Conservation (phyloP, 2,113 vertebrate genomes). For the Melanerpes aurifrons region DNA sequence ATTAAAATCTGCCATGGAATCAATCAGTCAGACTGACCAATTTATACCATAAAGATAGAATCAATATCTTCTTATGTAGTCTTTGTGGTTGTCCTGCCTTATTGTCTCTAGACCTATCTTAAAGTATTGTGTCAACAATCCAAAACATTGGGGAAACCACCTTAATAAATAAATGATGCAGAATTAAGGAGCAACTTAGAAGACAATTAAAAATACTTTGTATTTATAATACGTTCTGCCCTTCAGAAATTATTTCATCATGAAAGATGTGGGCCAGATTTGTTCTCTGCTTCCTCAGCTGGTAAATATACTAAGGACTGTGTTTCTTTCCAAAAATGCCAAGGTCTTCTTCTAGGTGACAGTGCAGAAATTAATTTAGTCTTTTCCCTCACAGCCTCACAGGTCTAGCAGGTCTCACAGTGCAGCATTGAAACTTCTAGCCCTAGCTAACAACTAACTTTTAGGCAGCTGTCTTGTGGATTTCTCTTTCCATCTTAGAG, state of each 20-base stretch:
- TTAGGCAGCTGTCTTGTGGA: neutral
- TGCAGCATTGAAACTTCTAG: neutral
- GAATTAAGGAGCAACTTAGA: neutral
- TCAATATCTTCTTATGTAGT: neutral
- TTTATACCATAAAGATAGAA: neutral
- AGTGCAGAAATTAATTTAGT: neutral
- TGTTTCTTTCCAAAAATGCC: neutral
- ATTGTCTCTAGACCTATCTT: neutral
- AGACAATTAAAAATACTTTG: neutral
- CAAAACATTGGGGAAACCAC: neutral
- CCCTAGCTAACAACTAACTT: neutral
- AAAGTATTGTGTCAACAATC: neutral
- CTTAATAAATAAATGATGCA: neutral
- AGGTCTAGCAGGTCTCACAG: neutral
- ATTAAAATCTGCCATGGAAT: neutral
- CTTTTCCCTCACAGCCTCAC: neutral
- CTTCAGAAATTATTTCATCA: neutral
- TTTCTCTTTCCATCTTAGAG: neutral
- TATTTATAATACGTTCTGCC: neutral
- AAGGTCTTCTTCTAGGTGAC: neutral
- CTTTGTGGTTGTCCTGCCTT: slow-evolving; percentile 10
- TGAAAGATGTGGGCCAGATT: neutral
- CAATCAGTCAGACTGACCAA: neutral
- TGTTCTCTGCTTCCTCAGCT: neutral
- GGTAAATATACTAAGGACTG: neutral